These are phyloP conservation scores for Drosophila putrida DNA, from an alignment of 2,888 invertebrate genomes.

Conservation along the genomic window DNA sequence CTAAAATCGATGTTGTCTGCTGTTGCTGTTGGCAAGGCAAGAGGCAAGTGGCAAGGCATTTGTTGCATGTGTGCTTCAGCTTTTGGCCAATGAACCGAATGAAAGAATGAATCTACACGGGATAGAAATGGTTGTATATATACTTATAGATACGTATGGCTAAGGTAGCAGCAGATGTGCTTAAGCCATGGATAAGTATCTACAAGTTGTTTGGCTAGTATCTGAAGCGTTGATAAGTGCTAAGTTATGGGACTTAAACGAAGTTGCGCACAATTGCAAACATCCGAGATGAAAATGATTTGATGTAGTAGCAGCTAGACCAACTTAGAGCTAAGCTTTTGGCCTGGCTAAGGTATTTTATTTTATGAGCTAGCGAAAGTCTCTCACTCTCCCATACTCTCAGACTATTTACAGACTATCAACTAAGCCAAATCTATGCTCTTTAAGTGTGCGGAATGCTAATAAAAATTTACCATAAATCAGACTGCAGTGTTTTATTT, in stretches of 20 bases:
- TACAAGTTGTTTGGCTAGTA: slow-evolving; percentile 65
- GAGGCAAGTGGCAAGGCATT: slow-evolving; percentile 30
- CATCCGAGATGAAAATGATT: slow-evolving; percentile 21
- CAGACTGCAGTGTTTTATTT: slow-evolving; percentile 14
- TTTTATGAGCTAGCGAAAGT: slow-evolving; percentile 48
- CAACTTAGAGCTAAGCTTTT: slow-evolving; percentile 2
- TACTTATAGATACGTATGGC: neutral
- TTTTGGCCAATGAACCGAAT: slow-evolving; percentile 68
- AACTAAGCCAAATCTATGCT: slow-evolving; percentile 34
- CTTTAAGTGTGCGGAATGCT: slow-evolving; percentile 39
- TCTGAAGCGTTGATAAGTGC: slow-evolving; percentile 64
- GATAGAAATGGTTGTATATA: neutral
- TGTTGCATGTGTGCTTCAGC: slow-evolving; percentile 65
- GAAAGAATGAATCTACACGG: slow-evolving; percentile 32
- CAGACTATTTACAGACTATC: slow-evolving; percentile 14
- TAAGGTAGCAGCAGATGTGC: slow-evolving; percentile 46
- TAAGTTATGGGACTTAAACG: slow-evolving; percentile 63
- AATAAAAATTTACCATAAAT: slow-evolving; percentile 49
- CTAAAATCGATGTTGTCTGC: slow-evolving; percentile 47
- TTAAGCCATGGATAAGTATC: slow-evolving; percentile 63
- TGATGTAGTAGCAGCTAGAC: slow-evolving; percentile 19
- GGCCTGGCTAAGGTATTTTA: slow-evolving; percentile 11
- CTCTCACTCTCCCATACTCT: neutral
- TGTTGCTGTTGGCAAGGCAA: slow-evolving; percentile 34
- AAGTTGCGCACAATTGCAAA: slow-evolving; percentile 52